A percentile compares a stretch with the other conserved stretches of the same genome.
phyloP scores from a whole-genome alignment of 2,888 invertebrate genomes.

The Lissonota sp. region DNA sequence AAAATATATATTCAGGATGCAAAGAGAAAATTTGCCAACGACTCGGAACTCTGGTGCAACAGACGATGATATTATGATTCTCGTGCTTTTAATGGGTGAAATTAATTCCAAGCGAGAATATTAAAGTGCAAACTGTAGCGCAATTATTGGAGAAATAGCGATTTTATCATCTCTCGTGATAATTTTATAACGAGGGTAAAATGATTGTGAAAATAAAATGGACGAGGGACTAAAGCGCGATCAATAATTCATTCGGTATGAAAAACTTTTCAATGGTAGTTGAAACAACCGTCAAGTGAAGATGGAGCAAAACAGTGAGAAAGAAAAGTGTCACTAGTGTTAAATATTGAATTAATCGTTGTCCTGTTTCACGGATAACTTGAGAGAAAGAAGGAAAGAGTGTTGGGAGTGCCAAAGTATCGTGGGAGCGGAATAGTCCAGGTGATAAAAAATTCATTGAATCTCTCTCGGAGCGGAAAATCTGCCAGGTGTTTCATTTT shows the following conservation, averaged over 20 bases:
- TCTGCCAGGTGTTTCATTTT: constrained; percentile 31
- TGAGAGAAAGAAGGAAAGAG: background rate
- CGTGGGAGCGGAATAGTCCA: constrained; percentile 32
- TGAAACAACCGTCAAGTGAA: constrained; percentile 9
- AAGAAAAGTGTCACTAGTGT: constrained; percentile 5
- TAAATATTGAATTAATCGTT: constrained; percentile 61
- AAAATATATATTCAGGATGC: constrained; percentile 14
- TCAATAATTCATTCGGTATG: constrained; percentile 12
- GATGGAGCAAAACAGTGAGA: background rate
- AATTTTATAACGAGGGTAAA: constrained; percentile 8
- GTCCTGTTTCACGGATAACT: constrained; percentile 47
- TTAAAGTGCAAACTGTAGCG: constrained; percentile 4
- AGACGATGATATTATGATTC: background rate
- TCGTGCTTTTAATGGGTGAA: background rate
- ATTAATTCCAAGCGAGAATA: constrained; percentile 7
- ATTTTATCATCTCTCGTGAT: background rate
- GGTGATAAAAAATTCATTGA: constrained; percentile 59
- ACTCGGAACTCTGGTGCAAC: background rate
- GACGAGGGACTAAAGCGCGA: background rate
- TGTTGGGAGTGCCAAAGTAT: constrained; percentile 37
- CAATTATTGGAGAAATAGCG: background rate
- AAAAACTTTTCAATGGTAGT: constrained; percentile 28
- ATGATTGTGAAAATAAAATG: background rate
- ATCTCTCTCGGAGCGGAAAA: constrained; percentile 42
- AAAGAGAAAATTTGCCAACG: constrained; percentile 24